Percentiles rank a stretch among this genome's conserved stretches.
These are phyloP conservation scores for Addax nasomaculatus DNA, from an alignment of 2,113 vertebrate genomes.

Conservation along the genomic window DNA sequence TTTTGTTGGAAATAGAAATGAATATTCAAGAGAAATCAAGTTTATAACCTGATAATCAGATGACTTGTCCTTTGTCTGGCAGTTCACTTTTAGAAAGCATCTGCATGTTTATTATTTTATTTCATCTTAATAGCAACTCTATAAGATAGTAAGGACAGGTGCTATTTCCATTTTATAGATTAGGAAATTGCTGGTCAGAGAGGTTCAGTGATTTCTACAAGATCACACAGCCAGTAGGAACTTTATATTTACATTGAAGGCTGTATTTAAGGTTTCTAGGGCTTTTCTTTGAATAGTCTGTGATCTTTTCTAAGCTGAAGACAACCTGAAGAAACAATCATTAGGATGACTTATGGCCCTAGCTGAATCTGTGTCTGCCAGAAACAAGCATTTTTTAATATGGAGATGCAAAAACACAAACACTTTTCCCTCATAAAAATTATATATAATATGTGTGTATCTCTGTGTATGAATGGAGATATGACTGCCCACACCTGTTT, in stretches of 20 bases:
- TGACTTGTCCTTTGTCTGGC: not conserved
- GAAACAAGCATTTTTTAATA: constrained; percentile 6
- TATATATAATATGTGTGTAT: not conserved
- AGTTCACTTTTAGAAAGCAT: not conserved
- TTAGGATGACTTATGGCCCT: not conserved
- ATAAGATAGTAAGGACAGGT: not conserved
- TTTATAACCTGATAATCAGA: not conserved
- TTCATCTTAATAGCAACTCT: constrained; percentile 1
- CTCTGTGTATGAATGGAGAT: not conserved
- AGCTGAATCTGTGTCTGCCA: not conserved
- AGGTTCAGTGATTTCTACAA: not conserved
- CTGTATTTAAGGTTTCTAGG: not conserved
- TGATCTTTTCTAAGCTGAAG: constrained; percentile 1
- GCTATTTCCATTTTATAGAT: not conserved
- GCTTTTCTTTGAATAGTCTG: constrained; percentile 22
- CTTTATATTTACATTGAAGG: not conserved
- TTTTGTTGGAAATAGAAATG: constrained; percentile 36
- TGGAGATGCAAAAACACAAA: not conserved
- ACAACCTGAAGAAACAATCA: not conserved
- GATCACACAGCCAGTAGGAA: not conserved
- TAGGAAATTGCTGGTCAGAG: not conserved
- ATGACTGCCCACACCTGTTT: not conserved
- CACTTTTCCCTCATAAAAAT: not conserved
- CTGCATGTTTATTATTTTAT: not conserved
- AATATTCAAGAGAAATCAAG: constrained; percentile 5